Base-by-base conservation (phyloP, 2,113 vertebrate genomes). In the Stictonetta naevosa region DNA sequence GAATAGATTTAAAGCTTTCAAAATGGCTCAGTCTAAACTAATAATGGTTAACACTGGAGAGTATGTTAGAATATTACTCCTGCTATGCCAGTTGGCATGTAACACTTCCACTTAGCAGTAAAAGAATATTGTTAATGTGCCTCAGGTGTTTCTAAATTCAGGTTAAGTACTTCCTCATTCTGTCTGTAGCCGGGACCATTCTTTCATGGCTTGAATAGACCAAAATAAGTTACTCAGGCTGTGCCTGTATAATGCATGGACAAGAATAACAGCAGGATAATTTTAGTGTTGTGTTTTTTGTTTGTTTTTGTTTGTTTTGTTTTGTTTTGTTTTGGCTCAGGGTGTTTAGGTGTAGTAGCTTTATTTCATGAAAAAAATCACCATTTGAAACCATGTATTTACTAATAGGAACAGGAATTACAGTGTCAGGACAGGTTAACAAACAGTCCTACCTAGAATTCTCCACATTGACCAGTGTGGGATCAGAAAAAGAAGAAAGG, bases 121-220 rank as follows among this genome's bases (percentile, higher is more conserved):
- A 87, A 87, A 83, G 58, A 93, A 77, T 67, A 18, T 19, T 86
- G 62, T 21, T 94, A 93, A 94, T 92, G 42, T 93, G 71, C 76
- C 83, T 94, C 83, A 40, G 89, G 88, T 92, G 77, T 92, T 96
- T 94, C 92, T 95, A 92, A 91, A 97, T 93, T 92, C 71, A 90
- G 42, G 95, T 94, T 90, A 95, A 97, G 91, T 83, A 71, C 67
- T 94, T 96, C 73, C 93, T 92, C 62, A 79, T 86, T 93, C 78
- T 87, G 5, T 58, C 29, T 40, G n/a, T 87, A 22, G 10, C 48
- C 64, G 66, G 50, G 82, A 84, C 34, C 22, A 67, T 89, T 56
- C 11, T 90, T 83, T 92, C 71, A 71, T 66, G 52, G 31, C n/a
- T 93, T 74, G 38, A 95, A 91, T 81, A 92, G 77, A 84, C 63